phyloP scores from a whole-genome alignment of 2,797 vertebrate species.

The Apogon talboti region DNA sequence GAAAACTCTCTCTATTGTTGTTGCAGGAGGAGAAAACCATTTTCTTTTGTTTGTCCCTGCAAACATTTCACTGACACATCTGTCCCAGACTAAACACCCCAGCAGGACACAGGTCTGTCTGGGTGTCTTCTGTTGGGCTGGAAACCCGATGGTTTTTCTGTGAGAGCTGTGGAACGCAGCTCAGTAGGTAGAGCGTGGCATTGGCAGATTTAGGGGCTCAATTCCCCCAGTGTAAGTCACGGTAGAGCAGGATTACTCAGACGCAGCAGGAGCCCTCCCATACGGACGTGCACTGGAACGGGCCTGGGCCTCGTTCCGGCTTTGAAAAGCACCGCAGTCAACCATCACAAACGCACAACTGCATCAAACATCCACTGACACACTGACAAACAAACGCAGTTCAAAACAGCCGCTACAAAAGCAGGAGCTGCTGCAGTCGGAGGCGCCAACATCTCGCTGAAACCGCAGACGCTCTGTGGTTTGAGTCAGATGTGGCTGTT shows the following conservation, averaged over 20 bases:
- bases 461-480: constrained; percentile 18
- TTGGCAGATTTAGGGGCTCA: constrained; percentile 38
- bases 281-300: constrained; percentile 31
- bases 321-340: constrained; percentile 61
- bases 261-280: constrained; percentile 10
- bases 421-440: constrained; percentile 20
- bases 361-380: constrained; percentile 59
- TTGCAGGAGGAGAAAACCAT: constrained; percentile 24
- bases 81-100: constrained; percentile 51
- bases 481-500: background rate
- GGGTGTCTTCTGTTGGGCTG: constrained; percentile 25
- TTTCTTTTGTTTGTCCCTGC: constrained; percentile 32
- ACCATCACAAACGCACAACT: constrained; percentile 69
- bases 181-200: constrained; percentile 33
- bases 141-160: constrained; percentile 36
- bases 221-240: constrained; percentile 25
- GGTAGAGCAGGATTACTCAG: constrained; percentile 44
- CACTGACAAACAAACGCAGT: constrained; percentile 56
- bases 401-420: constrained; percentile 38
- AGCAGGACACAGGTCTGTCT: constrained; percentile 23
- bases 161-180: constrained; percentile 31
- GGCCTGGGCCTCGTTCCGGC: constrained; percentile 48
- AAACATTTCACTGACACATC: constrained; percentile 46
- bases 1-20: constrained; percentile 42
- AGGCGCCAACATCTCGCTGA: constrained; percentile 19